A percentile compares a stretch with the other conserved stretches of the same genome.
Conservation (phyloP, 2,888 invertebrate genomes). For the Nomada fabriciana region DNA sequence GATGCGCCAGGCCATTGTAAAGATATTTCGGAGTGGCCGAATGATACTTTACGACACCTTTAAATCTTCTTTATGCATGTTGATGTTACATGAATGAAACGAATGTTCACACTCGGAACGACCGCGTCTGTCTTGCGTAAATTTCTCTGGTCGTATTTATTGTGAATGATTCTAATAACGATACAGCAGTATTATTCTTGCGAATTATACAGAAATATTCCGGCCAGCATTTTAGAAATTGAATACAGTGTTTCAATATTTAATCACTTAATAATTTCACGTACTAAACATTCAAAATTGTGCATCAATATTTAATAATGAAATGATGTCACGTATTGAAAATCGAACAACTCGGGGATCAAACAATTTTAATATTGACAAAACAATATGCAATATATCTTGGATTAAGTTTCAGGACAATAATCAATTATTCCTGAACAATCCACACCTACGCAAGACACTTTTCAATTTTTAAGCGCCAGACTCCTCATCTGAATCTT, state of each 20-base stretch:
- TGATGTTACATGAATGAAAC: not conserved
- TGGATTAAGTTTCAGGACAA: too few relatives aligned
- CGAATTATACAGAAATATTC: too few relatives aligned
- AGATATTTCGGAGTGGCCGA: slow-evolving; percentile 22
- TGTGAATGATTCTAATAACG: slow-evolving; percentile 4
- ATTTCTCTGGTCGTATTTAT: slow-evolving; percentile 8
- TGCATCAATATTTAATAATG: not conserved
- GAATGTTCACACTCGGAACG: not conserved
- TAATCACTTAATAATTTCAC: too few relatives aligned
- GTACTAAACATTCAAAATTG: too few relatives aligned
- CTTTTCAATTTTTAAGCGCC: not conserved
- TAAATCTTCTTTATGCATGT: slow-evolving; percentile 42
- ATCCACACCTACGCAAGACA: too few relatives aligned
- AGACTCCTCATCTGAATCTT: slow-evolving; percentile 33
- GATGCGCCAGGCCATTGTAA: not conserved
- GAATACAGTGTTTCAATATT: too few relatives aligned
- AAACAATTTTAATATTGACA: too few relatives aligned
- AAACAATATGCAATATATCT: too few relatives aligned
- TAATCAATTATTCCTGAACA: too few relatives aligned
- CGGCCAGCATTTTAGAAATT: too few relatives aligned
- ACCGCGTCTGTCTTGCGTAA: slow-evolving; percentile 8
- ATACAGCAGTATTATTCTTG: not conserved
- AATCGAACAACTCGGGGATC: not conserved
- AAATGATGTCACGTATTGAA: not conserved
- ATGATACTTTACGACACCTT: slow-evolving; percentile 36